phyloP scores from a whole-genome alignment of 2,888 invertebrate species.

The Drosophila parthenogenetica region DNA sequence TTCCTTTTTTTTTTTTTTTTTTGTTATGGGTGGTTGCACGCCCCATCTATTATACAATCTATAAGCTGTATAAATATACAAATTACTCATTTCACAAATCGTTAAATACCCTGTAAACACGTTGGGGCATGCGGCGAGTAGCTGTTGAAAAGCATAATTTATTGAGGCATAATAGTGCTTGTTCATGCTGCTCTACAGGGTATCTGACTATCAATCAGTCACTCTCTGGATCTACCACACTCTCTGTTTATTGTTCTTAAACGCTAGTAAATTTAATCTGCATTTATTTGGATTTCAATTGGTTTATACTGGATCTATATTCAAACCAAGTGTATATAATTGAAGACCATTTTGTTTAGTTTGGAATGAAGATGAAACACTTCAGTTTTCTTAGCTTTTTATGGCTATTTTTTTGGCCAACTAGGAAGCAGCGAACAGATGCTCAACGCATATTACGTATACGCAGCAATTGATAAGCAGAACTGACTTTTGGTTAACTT shows the following conservation, averaged over 20 bases:
- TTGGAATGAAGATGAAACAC: constrained; percentile 5
- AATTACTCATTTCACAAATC: constrained; percentile 8
- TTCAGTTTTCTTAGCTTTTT: constrained; percentile 20
- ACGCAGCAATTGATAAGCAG: constrained; percentile 31
- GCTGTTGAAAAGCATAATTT: no score
- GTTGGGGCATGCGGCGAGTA: not conserved
- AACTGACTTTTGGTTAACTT: constrained; percentile 7
- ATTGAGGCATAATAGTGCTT: no score
- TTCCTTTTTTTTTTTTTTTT: constrained; percentile 5
- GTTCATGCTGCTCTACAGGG: not conserved
- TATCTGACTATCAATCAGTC: not conserved
- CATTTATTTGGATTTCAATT: constrained; percentile 24
- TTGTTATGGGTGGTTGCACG: constrained; percentile 49
- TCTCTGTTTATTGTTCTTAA: constrained; percentile 8
- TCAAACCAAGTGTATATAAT: constrained; percentile 17
- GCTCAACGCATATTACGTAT: constrained; percentile 42
- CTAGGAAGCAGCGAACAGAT: constrained; percentile 44
- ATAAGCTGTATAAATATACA: constrained; percentile 11
- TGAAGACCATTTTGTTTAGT: constrained; percentile 30
- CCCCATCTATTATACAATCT: constrained; percentile 42
- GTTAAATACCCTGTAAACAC: constrained; percentile 3
- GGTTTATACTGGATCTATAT: constrained; percentile 28
- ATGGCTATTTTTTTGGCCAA: constrained; percentile 27
- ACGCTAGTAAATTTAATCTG: constrained; percentile 26
- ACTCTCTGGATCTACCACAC: no score